Base-by-base conservation (phyloP, 2,113 vertebrate genomes). In the Semnornis frantzii region DNA sequence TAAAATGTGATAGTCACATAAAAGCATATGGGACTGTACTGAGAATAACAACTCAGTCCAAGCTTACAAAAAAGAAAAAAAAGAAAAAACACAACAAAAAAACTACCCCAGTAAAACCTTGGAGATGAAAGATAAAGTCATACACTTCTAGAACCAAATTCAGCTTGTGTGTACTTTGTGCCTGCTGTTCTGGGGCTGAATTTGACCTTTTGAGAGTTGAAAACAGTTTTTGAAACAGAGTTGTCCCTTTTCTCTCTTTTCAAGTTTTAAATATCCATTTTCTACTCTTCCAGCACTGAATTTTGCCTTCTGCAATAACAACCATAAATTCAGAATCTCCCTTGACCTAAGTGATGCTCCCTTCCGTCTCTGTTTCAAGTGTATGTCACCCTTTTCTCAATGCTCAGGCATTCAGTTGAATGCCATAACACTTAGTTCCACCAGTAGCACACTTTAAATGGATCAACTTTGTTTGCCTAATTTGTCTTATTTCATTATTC, bases 91-190 rank as follows among this genome's bases (percentile, higher is more conserved):
- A 90, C 69, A 55, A 62, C 27, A 11, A 50, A 85, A 23, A 19
- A 31, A 5, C 50, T 10, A 60, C 76, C 69, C 68, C 73, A 82
- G 48, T 77, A 93, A 96, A 92, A 90, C 44, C 91, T 90, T 94
- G 63, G 57, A 81, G 64, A 85, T 91, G 63, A 95, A 96, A 81
- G 68, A 83, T 92, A 89, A 94, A 90, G 89, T 95, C 87, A 90
- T 71, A 85, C 19, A 90, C 30, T 87, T 91, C 44, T 44, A 78
- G 82, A 87, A 80, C 46, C 82, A 92, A 85, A 94, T 85, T 93
- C 81, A 94, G 31, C 42, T 73, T 52, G 10, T 66, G 39, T 76
- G 13, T 93, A 73, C 60, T 93, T 80, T 85, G 55, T 82, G 76
- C 81, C 60, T 93, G 68, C 63, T 94, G 68, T 89, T 94, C 89